These are phyloP conservation scores for Tipula lateralis DNA, from an alignment of 2,888 invertebrate species.

Conservation along the genomic window DNA sequence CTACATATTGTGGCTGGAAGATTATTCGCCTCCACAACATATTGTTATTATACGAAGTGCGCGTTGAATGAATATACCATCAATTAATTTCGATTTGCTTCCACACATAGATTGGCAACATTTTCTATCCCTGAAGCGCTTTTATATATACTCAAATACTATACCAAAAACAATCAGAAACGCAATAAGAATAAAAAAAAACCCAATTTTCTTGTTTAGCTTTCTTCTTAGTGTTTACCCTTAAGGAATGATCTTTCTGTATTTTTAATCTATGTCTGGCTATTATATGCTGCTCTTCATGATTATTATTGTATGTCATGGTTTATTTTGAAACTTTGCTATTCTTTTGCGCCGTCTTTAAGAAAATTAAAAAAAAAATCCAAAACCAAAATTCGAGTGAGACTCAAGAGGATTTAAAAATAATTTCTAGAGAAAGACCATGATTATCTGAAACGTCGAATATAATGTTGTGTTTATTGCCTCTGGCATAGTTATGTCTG, in stretches of 20 bases:
- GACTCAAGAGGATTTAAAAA: not conserved
- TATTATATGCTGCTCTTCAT: not conserved
- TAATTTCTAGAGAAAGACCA: not conserved
- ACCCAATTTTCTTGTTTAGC: not conserved
- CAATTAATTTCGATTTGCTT: not conserved
- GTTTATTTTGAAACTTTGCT: not conserved
- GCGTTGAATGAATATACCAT: not conserved
- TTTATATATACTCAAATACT: not conserved
- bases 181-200: not conserved
- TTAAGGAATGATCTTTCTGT: not conserved
- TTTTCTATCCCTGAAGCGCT: not conserved
- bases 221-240: not conserved
- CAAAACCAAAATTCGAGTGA: not conserved
- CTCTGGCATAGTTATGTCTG: not conserved
- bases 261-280: not conserved
- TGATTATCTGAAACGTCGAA: not conserved
- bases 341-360: not conserved
- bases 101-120: not conserved
- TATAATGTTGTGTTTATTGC: not conserved
- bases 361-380: not conserved
- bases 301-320: not conserved
- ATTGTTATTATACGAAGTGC: not conserved
- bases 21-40: not conserved
- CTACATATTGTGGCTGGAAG: too few relatives aligned
- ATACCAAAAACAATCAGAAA: not conserved